Conservation (phyloP, 2,797 vertebrate genomes). For the Taeniopygia guttata region DNA sequence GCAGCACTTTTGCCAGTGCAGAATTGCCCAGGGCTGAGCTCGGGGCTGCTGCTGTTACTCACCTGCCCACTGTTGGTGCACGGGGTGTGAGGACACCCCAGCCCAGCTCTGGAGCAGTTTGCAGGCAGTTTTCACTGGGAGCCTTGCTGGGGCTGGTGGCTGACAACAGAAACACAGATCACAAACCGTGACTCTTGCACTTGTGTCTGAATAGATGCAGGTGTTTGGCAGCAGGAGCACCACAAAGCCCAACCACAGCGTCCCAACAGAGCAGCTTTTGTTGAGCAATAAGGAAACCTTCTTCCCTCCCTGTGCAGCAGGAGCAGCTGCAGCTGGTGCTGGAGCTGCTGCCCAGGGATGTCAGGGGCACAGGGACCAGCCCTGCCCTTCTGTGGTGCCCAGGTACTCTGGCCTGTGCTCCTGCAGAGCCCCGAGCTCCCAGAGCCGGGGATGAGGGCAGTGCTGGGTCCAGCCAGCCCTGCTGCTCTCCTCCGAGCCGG, state of each 20-base stretch:
- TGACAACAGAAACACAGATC: background rate
- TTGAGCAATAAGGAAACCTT: constrained; percentile 8
- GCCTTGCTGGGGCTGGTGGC: background rate
- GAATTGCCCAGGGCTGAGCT: background rate
- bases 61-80: rapidly evolving
- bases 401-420: background rate
- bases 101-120: rapidly evolving
- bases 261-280: constrained; percentile 42
- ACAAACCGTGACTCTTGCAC: background rate
- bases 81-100: background rate
- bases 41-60: background rate
- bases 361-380: background rate
- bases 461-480: background rate
- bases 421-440: rapidly evolving
- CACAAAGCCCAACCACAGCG: background rate
- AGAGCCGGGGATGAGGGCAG: rapidly evolving
- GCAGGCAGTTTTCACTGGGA: background rate
- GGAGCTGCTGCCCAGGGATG: rapidly evolving
- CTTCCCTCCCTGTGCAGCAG: background rate
- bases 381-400: background rate
- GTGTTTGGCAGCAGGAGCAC: constrained; percentile 62
- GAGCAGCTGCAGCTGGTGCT: constrained; percentile 27
- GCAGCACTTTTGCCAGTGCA: background rate
- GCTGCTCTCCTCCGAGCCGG: rapidly evolving
- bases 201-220: constrained; percentile 49